Conservation (phyloP, 1,140 invertebrate genomes). For the Zaprionus vittiger region DNA sequence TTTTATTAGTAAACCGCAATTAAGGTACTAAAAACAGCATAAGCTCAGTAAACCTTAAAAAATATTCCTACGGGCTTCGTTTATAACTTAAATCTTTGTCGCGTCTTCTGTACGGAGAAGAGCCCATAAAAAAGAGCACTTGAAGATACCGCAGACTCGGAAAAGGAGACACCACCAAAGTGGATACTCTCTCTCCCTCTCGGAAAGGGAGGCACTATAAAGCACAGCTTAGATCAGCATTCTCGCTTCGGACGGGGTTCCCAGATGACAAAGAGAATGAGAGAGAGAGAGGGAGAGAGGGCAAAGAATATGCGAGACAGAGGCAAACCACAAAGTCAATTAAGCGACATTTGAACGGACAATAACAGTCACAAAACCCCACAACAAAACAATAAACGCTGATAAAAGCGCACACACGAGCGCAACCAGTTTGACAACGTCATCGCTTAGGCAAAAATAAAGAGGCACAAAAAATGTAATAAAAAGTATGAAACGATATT, state of each 20-base stretch:
- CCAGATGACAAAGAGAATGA: conserved; percentile 3
- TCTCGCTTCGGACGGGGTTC: conserved; percentile 12
- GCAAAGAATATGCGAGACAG: not conserved
- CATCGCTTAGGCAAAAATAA: conserved; percentile 47
- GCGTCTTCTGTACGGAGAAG: not conserved
- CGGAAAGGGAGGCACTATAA: not conserved
- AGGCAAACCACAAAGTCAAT: conserved; percentile 65
- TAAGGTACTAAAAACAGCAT: not conserved
- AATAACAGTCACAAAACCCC: conserved; percentile 61
- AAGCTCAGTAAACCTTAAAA: not conserved
- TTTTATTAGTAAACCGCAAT: not conserved
- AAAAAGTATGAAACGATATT: conserved; percentile 21
- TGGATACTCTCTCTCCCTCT: not conserved
- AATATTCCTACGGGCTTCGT: conserved; percentile 13
- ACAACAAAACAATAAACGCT: conserved; percentile 79
- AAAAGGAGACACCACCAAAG: not conserved
- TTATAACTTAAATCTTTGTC: conserved; percentile 8
- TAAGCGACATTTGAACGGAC: conserved; percentile 75
- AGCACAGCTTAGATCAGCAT: conserved; percentile 25
- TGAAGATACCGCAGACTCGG: conserved; percentile 21
- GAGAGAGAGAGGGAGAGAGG: not conserved
- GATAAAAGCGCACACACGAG: conserved; percentile 63
- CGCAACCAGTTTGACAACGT: conserved; percentile 75
- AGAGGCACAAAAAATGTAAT: conserved; percentile 4
- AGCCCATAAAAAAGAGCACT: conserved; percentile 46